Base-by-base conservation (phyloP, 92 coral and sea anemone genomes). In the Scolanthus callimorphus region DNA sequence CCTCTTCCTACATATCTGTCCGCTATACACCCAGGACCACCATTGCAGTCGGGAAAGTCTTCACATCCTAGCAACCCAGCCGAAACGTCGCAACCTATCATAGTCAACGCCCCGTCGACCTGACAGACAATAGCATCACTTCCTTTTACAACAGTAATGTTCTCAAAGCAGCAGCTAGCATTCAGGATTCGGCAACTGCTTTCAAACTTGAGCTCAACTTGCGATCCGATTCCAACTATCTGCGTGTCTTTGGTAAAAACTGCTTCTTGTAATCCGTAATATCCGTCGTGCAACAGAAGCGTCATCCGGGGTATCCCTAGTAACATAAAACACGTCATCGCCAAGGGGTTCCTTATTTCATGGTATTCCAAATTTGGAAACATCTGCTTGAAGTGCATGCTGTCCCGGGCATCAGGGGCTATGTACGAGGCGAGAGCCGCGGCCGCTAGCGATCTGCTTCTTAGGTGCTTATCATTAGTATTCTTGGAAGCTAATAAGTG, bases 1-100 rank as follows among this genome's bases (percentile, higher is more conserved):
- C 62, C 45, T 19, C 46, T 34, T 20, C 81, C 85, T 1, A 44
- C 24, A 20, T 28, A 34, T 17, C 78, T 81, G 25, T 60, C 44
- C 4, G 81, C 80, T 31, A 69, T 55, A 45, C 94, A 85, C 23
- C 81, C 84, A 13, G 77, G 57, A 3, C 89, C 94, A 2, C 94
- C 94, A 27, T 70, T 70, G 55, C 94, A 85, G 1, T 85, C 84
- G 31, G 94, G 94, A 49, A 41, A 85, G 49, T 85, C 89, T 25
- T 72, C 80, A 70, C 94, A 85, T 39, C 85, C 56, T 17, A 24
- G 9, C 17, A 1, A 25, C 23, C 94, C 94, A 3, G 62, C 79
- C 1, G 94, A 85, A 9, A 46, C 17, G 17, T 11, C 17, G 17
- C 52, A 46, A 9, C 22, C 23, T 46, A 46, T 20, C 69, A 85